Evolutionary conservation across 2,113 vertebrate species (phyloP).

Genomic region (Otis tarda): DNA sequence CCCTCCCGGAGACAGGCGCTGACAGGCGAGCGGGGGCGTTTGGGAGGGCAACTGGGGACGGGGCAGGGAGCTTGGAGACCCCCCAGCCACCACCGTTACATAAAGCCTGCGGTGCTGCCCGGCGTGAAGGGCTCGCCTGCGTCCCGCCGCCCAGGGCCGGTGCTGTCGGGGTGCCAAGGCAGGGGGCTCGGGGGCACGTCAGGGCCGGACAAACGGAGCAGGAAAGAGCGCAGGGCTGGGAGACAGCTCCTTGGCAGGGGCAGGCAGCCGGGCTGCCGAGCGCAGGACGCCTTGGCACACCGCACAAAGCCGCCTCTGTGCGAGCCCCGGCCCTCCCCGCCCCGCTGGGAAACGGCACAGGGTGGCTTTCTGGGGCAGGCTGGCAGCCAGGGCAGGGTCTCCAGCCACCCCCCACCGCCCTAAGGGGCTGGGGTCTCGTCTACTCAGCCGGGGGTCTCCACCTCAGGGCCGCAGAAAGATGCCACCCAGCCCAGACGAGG

Average conservation of each 20-base stretch:
- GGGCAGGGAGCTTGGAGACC: background rate
- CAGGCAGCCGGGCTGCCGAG: slow-evolving; percentile 67
- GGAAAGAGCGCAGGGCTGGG: slow-evolving; percentile 36
- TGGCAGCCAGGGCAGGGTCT: slow-evolving; percentile 28
- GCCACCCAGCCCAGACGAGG: background rate
- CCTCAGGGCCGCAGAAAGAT: background rate
- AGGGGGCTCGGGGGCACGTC: slow-evolving; percentile 26
- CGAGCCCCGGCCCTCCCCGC: slow-evolving; percentile 22
- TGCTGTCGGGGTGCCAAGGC: background rate
- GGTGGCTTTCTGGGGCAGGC: slow-evolving; percentile 67
- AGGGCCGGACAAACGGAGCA: slow-evolving; percentile 39
- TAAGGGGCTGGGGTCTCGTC: background rate
- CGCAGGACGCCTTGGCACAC: slow-evolving; percentile 72
- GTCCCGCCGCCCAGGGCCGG: background rate
- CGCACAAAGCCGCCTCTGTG: slow-evolving; percentile 78
- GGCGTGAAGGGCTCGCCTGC: background rate
- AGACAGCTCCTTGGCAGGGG: slow-evolving; percentile 72
- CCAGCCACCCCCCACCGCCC: background rate
- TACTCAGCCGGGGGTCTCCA: background rate
- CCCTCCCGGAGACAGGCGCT: rapidly evolving
- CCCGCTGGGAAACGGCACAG: slow-evolving; percentile 64
- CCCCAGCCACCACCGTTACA: background rate
- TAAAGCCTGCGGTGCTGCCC: background rate
- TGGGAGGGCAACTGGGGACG: background rate
- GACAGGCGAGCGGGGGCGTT: background rate